Conservation (phyloP, 2,797 vertebrate species). For the Pseudotriccus pelzelni region DNA sequence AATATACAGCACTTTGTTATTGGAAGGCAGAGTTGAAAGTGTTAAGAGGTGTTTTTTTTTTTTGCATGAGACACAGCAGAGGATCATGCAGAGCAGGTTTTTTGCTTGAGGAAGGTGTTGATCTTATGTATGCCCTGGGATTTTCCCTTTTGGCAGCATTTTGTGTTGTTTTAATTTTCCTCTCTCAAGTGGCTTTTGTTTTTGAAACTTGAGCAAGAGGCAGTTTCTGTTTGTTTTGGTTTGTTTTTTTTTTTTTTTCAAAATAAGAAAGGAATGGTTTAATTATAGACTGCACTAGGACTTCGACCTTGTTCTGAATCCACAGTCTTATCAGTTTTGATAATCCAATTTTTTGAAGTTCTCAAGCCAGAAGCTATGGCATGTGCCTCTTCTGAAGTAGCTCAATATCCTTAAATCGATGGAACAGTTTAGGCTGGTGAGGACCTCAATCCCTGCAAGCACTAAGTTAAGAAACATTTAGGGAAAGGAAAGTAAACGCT, state of each 20-base stretch:
- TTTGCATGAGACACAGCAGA: not conserved
- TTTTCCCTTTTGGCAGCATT: constrained; percentile 48
- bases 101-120: not conserved
- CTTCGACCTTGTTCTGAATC: not conserved
- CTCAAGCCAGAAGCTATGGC: not conserved
- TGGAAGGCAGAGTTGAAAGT: not conserved
- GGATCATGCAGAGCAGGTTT: not conserved
- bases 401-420: not conserved
- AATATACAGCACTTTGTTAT: not conserved
- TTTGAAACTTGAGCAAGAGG: constrained; percentile 35
- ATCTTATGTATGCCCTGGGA: not conserved
- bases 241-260: not conserved
- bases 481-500: not conserved
- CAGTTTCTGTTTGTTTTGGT: constrained; percentile 38
- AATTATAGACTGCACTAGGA: not conserved
- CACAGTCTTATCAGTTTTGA: not conserved
- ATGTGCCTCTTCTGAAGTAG: not conserved
- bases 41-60: not conserved
- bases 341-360: not conserved
- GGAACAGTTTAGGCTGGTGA: not conserved
- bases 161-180: constrained; percentile 12
- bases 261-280: constrained; percentile 23
- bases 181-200: constrained; percentile 46
- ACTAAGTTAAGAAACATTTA: not conserved
- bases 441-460: not conserved